A percentile compares a stretch with the other conserved stretches of the same genome.
Evolutionary conservation across 2,113 vertebrate genomes (phyloP).

Genomic region (Drymodes brunneopygia): DNA sequence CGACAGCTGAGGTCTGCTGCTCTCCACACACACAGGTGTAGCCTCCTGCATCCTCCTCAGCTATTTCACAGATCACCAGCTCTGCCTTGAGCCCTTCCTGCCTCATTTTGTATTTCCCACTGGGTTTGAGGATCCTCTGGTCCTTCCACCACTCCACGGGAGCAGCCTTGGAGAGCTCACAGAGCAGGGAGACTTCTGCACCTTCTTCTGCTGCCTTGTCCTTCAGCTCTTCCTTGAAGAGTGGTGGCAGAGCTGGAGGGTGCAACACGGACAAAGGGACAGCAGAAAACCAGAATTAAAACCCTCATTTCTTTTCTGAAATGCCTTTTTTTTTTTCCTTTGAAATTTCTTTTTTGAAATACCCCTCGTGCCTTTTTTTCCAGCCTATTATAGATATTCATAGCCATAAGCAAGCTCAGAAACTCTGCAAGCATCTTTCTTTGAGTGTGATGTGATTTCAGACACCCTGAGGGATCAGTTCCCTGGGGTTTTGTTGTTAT

Average conservation of each 20-base stretch:
- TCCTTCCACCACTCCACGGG: constrained; percentile 63
- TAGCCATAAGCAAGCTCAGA: neutral
- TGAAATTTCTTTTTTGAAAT: neutral
- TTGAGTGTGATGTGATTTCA: neutral
- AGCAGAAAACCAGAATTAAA: neutral
- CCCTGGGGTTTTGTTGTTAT: neutral
- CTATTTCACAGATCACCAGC: constrained; percentile 70
- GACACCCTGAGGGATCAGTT: neutral
- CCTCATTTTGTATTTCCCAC: constrained; percentile 72
- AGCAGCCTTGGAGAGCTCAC: constrained; percentile 63
- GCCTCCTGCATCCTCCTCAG: constrained; percentile 71
- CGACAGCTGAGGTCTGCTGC: constrained; percentile 71
- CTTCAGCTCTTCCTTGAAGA: constrained; percentile 72
- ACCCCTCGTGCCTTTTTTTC: neutral
- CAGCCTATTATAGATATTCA: neutral
- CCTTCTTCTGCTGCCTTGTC: constrained; percentile 67
- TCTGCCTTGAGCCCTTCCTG: constrained; percentile 69
- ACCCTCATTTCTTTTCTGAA: neutral
- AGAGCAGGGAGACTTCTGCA: constrained; percentile 7
- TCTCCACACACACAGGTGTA: constrained; percentile 75
- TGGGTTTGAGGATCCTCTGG: neutral
- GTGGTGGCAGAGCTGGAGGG: constrained; percentile 75
- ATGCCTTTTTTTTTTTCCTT: neutral
- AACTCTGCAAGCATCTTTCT: neutral
- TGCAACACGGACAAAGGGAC: constrained; percentile 11